Base-by-base conservation (phyloP, 1,140 invertebrate species). In the Chironomus tepperi region DNA sequence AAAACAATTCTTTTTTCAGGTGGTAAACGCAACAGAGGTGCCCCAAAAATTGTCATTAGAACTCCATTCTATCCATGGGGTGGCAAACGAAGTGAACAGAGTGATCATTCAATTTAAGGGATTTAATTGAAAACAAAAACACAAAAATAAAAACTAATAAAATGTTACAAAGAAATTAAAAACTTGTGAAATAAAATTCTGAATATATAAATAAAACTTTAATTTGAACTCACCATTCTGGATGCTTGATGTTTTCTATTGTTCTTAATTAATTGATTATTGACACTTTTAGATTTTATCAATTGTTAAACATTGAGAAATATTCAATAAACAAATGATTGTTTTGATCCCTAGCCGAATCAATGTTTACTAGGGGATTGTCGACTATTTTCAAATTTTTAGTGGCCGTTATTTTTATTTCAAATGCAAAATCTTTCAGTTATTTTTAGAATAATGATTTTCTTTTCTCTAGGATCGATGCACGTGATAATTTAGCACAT, bases 171-270 rank as follows among this genome's bases (percentile, higher is more conserved):
- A 34, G 8, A 57, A 57, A 57, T 15, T 57, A 57, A 57, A 57
- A 57, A 57, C 12, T 57, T 57, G 47, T 57, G n/a, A 57, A 57
- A 47, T 10, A 47, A 57, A 57, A 57, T 15, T 57, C 47, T 57
- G 12, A 15, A 12, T n/a, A 18, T 70, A 70, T 70, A 70, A 16
- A 70, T 70, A 70, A 70, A 70, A 21, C 2, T 70, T 70, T 70
- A 16, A 21, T 70, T 70, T 70, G 8, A 21, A 70, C 65, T 70
- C 65, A 70, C 65, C 65, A 70, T 70, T 70, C 65, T 70, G 65
- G 18, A 18, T 70, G 19, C 65, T 19, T 21, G 19, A 70, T 70
- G 65, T 70, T 70, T 19, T 70, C 65, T 18, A 18, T 18, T 70
- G 16, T 18, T 70, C 7, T 19, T 9, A 19, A 19, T 19, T 70